Base-by-base conservation (phyloP, 2,113 vertebrate species). In the Chloropsis cyanopogon region DNA sequence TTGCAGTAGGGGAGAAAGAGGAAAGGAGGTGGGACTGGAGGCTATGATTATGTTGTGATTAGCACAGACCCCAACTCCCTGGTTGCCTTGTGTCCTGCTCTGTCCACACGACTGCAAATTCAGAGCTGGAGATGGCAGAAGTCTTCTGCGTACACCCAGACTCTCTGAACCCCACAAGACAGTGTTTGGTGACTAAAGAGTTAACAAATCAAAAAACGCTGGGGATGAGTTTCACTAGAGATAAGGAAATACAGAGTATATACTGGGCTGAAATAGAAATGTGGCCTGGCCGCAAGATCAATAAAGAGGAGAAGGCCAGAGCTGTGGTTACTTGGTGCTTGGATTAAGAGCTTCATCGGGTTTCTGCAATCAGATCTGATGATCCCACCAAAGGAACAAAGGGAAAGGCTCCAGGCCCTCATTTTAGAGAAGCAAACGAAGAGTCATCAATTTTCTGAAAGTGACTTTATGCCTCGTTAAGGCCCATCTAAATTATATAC, bases 391-490 rank as follows among this genome's bases (percentile, higher is more conserved):
- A 77, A 89, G 88, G 79, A 96, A 96, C 82, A 95, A 94, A 88
- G 75, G 59, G 50, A 93, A 37, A 94, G 91, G 83, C 93, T 96
- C 83, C 83, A 65, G 93, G 79, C 88, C 83, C 78, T 95, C 88
- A 82, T 96, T 96, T 95, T 69, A 92, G 77, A 92, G 72, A 29
- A 89, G 65, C 1, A 13, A 92, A 93, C 3, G 2, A 87, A 93
- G 86, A 90, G 70, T 91, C 95, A 95, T 94, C 95, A 89, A 76
- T 97, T 96, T 96, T 88, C 92, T 87, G 61, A 86, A 94, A 94
- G 96, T 95, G 95, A 95, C 92, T 96, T 94, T 79, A 96, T 93
- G 95, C 91, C 93, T 96, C 86, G 80, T 95, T 97, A 96, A 96
- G 90, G 94, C 72, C 92, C 72, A 95, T 94, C 92, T 96, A 94